Evolutionary conservation across 2,797 vertebrate genomes (phyloP), one percentile per base, ranked within the genome.

Genomic region (Lutjanus argentimaculatus): DNA sequence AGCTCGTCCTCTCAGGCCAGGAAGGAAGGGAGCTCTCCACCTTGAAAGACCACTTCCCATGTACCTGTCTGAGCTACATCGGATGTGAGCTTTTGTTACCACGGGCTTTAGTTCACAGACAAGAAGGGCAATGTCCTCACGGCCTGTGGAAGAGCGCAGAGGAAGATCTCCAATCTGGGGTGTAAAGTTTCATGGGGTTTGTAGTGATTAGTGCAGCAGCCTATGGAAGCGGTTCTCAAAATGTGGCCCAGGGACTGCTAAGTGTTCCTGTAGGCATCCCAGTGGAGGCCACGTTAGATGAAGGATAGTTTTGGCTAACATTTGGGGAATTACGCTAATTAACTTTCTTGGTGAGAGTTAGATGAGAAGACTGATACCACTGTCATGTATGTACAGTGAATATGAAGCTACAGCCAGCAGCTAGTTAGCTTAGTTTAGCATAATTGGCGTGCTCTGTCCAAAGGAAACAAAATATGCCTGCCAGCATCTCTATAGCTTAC

Each of bases 41-140:
- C 93, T 91, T 91, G 77, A 93, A 87, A 92, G 90, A 93, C 82
- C 86, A 84, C 88, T 90, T 93, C 92, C 92, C 89, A 83, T 88
- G 77, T 94, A 94, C 92, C 90, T 94, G 90, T 87, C 82, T 61
- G 75, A 85, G 89, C 84, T 36, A 22, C 22, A 74, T 82, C 87
- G 67, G 93, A 92, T 89, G 91, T 89, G 81, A 82, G 91, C 87
- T 93, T 93, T 85, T 90, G 91, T 94, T 93, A 88, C 92, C 56
- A 1, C 58, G 0, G 40, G 66, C 85, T 91, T 79, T 36, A 65
- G 62, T 75, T 85, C 64, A 6, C 80, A 80, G 85, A 92, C 90
- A 93, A 90, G 84, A 78, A 85, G 76, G 80, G 67, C 82, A 90
- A 85, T 92, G 91, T 93, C 77, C 73, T 67, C 57, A 0, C 17